Evolutionary conservation across 1,140 invertebrate species (phyloP), one percentile per base, ranked within the genome.

Genomic region (Drosophila pallidifrons): DNA sequence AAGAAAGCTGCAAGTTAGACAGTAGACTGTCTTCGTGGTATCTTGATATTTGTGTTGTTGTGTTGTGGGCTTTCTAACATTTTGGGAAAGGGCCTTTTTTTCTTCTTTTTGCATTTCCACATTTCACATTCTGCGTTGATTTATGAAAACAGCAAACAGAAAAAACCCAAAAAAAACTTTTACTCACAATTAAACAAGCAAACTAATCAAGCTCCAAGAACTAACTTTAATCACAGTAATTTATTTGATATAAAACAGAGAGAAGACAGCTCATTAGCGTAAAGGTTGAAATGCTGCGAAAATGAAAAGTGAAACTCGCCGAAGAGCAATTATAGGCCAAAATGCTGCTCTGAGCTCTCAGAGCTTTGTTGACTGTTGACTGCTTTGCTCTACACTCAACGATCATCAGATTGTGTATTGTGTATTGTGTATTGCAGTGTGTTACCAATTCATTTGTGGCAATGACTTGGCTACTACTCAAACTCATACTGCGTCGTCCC

Each of bases 21-120:
- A n/a, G 63, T 13, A 32, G 28, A 52, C 51, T 32, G 51, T 52
- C 49, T 13, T 54, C 16, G 5, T 32, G 35, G 8, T 20, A 57
- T 57, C 32, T 57, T 57, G 16, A 25, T 57, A 25, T 72, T 72
- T 41, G 20, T 25, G 20, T 25, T 25, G 20, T 25, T 25, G 20
- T 25, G 28, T 28, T 58, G 32, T 15, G 51, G 66, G 82, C 82
- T 87, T 82, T 88, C 80, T 88, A 85, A 80, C 69, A 45, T 75
- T 64, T 86, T 73, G 77, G 80, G 83, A 87, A 87, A 87, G 85
- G 83, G 83, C 76, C 78, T 25, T 25, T 25, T 20, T 25, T 25
- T 20, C 2, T 25, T 25, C 20, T 25, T 25, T 25, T 67, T 65
- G 58, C 67, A 63, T 68, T 68, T 73, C 49, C 46, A 25, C 20